Conservation (phyloP, 2,113 vertebrate species). For the Macrotus californicus region DNA sequence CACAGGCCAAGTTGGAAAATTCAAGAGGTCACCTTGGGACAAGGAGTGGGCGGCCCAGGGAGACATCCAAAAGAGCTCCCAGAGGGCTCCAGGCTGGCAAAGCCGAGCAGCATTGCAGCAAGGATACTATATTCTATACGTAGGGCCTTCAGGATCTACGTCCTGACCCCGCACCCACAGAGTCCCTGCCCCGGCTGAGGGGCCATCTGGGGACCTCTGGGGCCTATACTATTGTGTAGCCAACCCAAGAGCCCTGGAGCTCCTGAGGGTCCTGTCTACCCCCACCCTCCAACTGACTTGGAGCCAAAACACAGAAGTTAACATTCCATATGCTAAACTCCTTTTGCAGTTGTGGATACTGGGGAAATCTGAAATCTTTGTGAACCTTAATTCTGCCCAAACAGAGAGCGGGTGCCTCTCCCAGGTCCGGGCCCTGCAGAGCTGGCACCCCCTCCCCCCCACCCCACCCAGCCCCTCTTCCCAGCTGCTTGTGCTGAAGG, state of each 20-base stretch:
- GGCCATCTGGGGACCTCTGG: background rate
- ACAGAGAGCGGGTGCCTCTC: background rate
- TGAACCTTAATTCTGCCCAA: background rate
- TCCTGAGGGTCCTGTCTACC: background rate
- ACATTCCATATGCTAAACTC: background rate
- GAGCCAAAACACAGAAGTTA: background rate
- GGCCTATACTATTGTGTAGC: background rate
- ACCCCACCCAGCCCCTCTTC: background rate
- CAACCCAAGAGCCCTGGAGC: background rate
- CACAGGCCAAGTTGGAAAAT: background rate
- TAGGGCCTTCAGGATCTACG: background rate
- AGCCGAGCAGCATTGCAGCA: fast-evolving
- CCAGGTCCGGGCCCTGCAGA: background rate
- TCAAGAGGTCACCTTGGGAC: background rate
- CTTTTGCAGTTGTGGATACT: background rate
- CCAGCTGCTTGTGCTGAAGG: fast-evolving
- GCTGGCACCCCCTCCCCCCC: fast-evolving
- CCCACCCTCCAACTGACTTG: background rate
- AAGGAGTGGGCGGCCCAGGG: background rate
- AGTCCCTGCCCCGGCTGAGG: background rate
- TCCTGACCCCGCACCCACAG: background rate
- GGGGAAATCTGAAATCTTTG: background rate
- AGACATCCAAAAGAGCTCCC: fast-evolving
- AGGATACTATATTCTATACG: fast-evolving
- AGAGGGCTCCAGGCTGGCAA: fast-evolving